These are phyloP conservation scores for Cassiopea xamachana DNA, from an alignment of 30 jellyfish, hydroid and myxozoan genomes.

Conservation along the genomic window DNA sequence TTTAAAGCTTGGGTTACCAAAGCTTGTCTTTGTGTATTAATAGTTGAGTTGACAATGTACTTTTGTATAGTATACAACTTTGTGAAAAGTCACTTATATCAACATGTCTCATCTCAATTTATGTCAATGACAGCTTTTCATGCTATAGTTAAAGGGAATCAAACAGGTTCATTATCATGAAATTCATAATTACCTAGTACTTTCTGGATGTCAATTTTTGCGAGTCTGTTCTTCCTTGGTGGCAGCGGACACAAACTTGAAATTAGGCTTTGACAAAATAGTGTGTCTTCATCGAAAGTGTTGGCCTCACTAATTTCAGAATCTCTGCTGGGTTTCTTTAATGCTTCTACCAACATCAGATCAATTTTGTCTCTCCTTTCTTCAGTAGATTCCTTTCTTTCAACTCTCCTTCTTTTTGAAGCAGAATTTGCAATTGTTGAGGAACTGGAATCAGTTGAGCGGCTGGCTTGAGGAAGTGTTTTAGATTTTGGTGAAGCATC, in stretches of 20 bases:
- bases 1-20: too few species aligned
- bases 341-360: neutral
- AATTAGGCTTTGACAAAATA: conserved; percentile 28
- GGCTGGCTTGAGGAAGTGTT: neutral
- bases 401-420: neutral
- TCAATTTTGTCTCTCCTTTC: neutral
- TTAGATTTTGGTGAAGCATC: neutral
- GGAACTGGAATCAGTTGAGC: neutral
- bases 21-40: too few species aligned
- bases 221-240: conserved; percentile 37
- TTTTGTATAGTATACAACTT: too few species aligned
- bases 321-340: neutral
- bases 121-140: too few species aligned
- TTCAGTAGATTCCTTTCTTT: neutral
- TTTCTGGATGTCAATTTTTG: conserved; percentile 33
- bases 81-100: too few species aligned
- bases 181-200: conserved; percentile 19
- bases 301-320: neutral
- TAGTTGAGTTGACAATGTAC: too few species aligned
- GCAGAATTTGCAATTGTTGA: neutral
- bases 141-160: neutral
- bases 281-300: neutral
- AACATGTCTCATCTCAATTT: too few species aligned
- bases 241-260: conserved; percentile 1
- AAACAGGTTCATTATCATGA: neutral